A percentile compares a stretch with the other conserved stretches of the same genome.
Evolutionary conservation across 2,888 invertebrate species (phyloP).

Genomic region (Tridacna gigas): DNA sequence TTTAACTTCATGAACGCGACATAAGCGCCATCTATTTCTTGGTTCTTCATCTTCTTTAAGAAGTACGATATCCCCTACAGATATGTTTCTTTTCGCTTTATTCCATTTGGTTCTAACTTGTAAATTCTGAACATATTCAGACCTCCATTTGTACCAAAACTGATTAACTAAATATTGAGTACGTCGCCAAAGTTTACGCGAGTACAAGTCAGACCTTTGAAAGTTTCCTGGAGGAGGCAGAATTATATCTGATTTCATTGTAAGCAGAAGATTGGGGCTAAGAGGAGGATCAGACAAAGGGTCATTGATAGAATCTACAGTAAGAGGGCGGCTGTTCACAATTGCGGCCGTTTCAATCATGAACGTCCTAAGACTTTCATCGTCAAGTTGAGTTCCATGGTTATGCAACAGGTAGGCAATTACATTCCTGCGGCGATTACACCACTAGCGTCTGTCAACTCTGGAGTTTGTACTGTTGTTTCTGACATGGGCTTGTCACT

Average conservation of each 20-base stretch:
- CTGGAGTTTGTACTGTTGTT: too few relatives aligned
- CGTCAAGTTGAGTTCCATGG: constrained; percentile 9
- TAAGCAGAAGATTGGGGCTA: not conserved
- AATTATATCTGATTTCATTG: too few relatives aligned
- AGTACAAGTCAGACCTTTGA: constrained; percentile 5
- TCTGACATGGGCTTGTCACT: too few relatives aligned
- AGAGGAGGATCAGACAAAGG: not conserved
- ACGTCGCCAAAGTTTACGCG: not conserved
- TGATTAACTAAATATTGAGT: too few relatives aligned
- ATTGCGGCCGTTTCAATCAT: not conserved
- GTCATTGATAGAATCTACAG: not conserved
- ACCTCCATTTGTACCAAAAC: too few relatives aligned
- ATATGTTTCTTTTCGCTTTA: not conserved
- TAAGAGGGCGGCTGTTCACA: not conserved
- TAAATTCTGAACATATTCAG: not conserved
- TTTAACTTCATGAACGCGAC: not conserved
- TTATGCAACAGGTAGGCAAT: not conserved
- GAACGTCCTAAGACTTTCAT: constrained; percentile 15
- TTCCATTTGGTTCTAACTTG: not conserved
- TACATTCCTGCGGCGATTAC: too few relatives aligned
- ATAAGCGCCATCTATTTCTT: not conserved
- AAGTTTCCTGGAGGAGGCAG: constrained; percentile 14
- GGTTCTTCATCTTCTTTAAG: not conserved
- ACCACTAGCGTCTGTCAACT: too few relatives aligned
- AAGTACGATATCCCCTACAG: not conserved